A percentile compares a stretch with the other conserved stretches of the same genome.
Conservation (phyloP, 2,888 invertebrate species). For the Phorcus lineatus region DNA sequence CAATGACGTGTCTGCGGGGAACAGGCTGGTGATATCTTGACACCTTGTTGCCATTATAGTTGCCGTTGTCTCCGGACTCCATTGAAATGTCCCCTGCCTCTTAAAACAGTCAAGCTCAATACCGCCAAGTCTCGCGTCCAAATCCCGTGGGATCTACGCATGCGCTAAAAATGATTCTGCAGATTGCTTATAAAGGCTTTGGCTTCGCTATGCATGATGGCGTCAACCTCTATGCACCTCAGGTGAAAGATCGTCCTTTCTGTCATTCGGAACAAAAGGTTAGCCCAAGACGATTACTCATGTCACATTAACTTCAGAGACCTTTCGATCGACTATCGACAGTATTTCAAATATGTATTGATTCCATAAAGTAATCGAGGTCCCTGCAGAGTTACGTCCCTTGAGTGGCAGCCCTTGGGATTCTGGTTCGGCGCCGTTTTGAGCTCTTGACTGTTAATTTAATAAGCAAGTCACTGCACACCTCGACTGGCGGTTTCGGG, state of each 20-base stretch:
- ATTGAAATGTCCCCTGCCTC: not conserved
- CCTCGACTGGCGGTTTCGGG: not conserved
- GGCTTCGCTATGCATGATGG: constrained; percentile 12
- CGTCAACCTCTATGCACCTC: not conserved
- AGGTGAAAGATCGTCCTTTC: not conserved
- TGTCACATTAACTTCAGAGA: not conserved
- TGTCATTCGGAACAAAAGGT: not conserved
- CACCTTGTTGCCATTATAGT: not conserved
- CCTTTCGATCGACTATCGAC: not conserved
- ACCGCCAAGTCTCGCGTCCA: not conserved
- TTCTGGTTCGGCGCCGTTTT: constrained; percentile 1
- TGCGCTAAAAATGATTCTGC: not conserved
- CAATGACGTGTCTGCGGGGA: not conserved
- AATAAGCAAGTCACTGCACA: not conserved
- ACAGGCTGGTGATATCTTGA: not conserved
- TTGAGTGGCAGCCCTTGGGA: not conserved
- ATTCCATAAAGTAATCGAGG: not conserved
- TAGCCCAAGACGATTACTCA: not conserved
- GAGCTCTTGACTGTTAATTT: constrained; percentile 12
- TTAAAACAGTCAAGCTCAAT: constrained; percentile 3
- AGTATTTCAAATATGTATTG: not conserved
- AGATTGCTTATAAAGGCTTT: not conserved
- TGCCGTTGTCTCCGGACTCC: not conserved
- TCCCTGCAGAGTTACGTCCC: not conserved
- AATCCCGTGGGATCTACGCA: not conserved